Evolutionary conservation across 2,888 invertebrate genomes (phyloP), one percentile per base, ranked within the genome.

Genomic region (Carterocephalus palaemon): DNA sequence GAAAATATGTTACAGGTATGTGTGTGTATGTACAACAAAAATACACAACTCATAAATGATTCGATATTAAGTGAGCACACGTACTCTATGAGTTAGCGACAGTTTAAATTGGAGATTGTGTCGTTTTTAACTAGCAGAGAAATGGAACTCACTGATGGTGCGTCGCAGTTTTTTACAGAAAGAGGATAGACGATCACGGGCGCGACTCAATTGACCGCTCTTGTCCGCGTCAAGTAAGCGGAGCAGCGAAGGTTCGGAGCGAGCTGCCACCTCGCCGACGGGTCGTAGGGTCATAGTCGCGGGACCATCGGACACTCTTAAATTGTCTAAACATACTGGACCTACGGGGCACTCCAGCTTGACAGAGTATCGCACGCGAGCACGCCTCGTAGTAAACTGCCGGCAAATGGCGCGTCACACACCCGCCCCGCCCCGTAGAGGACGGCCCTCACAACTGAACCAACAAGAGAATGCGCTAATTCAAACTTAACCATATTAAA

Each of bases 131-230:
- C 17, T 47, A 32, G 38, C 36, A 31, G 7, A 32, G 31, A 43
- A 50, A 40, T 22, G 36, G 36, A 60, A 86, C 86, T 86, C 85
- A 85, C 86, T 86, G 68, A 86, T 82, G 55, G 83, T 78, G 59
- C 86, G 85, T 34, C 86, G 83, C 33, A 86, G 70, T 76, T 84
- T 86, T 73, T 82, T 85, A 81, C 85, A 85, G 59, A 85, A 86
- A 61, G 83, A 70, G 24, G 82, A 72, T 45, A 86, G 68, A 45
- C 85, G 76, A 61, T 83, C 80, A 59, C 85, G 82, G 34, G 85
- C 84, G 50, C 82, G 76, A 61, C 75, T 82, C 48, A 84, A 62
- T 70, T 85, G 86, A 40, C 80, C 76, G 60, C 66, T 77, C 62
- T 72, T 81, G 52, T 85, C 85, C 32, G 64, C 61, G 60, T 84